These are phyloP conservation scores for Esperia sulphurella DNA, from an alignment of 2,888 invertebrate species.

Conservation along the genomic window DNA sequence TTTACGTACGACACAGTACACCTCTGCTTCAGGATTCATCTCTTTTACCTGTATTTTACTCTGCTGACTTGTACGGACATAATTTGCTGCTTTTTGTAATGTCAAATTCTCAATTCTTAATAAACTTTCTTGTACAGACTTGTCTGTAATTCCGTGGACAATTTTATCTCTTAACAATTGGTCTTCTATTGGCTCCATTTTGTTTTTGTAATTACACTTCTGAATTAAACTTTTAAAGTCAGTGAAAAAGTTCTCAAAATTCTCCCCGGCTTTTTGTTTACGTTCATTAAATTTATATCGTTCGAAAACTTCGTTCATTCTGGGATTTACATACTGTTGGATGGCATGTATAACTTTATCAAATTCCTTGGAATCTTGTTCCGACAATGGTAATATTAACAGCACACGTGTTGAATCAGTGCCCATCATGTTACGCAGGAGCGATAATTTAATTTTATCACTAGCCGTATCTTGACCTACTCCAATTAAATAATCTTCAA, in stretches of 20 bases:
- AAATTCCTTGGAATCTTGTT: neutral
- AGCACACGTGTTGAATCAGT: neutral
- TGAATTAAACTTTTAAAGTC: neutral
- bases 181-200: neutral
- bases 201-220: neutral
- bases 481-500: neutral
- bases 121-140: neutral
- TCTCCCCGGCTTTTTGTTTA: neutral
- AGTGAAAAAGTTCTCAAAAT: neutral
- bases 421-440: constrained; percentile 2
- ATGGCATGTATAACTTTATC: neutral
- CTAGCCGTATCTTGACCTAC: neutral
- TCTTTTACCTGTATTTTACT: neutral
- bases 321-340: neutral
- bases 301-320: neutral
- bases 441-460: neutral
- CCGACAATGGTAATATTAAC: neutral
- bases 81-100: neutral
- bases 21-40: neutral
- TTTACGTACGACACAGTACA: neutral
- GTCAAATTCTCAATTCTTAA: neutral
- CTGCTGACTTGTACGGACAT: neutral
- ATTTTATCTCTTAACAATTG: neutral
- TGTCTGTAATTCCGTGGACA: neutral
- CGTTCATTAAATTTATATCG: neutral